Evolutionary conservation across 2,888 invertebrate genomes (phyloP).

Genomic region (Pseudoips prasinana): DNA sequence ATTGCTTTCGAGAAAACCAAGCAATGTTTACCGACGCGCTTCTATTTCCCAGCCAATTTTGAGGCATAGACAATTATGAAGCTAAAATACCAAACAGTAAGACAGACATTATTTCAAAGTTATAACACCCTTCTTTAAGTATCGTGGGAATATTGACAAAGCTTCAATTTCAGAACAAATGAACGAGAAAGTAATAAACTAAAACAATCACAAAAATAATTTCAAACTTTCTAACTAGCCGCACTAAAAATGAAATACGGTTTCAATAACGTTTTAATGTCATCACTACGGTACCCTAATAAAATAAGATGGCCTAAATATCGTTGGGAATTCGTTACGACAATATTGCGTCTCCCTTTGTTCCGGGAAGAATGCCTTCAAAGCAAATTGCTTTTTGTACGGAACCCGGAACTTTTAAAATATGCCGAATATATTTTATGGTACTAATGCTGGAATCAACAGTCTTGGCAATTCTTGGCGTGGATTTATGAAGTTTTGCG

Average conservation of each 20-base stretch:
- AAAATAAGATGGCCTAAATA: conserved; percentile 33
- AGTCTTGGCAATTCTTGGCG: conserved; percentile 3
- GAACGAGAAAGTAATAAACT: conserved; percentile 1
- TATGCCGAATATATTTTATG: conserved; percentile 42
- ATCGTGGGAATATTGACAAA: too few species aligned
- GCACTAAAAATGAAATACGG: conserved; percentile 14
- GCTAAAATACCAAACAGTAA: too few species aligned
- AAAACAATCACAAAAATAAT: conserved; percentile 12
- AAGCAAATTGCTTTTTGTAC: conserved; percentile 52
- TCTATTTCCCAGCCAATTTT: too few species aligned
- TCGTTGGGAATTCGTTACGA: conserved; percentile 31
- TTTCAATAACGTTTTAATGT: conserved; percentile 22
- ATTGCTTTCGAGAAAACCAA: too few species aligned
- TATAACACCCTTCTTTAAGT: too few species aligned
- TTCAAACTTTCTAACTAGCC: neutral
- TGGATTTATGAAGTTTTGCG: too few species aligned
- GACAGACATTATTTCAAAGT: too few species aligned
- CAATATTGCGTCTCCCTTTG: conserved; percentile 35
- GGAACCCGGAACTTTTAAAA: conserved; percentile 46
- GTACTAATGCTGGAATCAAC: conserved; percentile 45
- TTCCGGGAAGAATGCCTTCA: conserved; percentile 35
- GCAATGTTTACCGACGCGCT: too few species aligned
- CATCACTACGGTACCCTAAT: conserved; percentile 22
- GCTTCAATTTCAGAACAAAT: too few species aligned
- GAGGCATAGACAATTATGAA: too few species aligned